Base-by-base conservation (phyloP, 2,888 invertebrate species). In the Pelosia muscerda region DNA sequence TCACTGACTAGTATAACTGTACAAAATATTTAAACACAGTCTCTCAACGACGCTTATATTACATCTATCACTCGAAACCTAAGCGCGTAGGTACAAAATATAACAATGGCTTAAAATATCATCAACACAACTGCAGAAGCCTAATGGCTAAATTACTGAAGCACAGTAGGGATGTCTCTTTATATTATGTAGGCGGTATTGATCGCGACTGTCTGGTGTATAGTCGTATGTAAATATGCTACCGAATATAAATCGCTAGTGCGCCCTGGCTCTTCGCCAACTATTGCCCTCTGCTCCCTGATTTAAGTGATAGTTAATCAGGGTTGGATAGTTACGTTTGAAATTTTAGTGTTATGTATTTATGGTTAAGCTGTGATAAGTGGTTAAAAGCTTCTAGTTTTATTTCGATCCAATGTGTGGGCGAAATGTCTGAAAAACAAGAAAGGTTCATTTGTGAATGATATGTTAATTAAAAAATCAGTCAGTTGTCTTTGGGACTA, bases 211-310 rank as follows among this genome's bases (percentile, higher is more conserved):
- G 77, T 86, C n/a, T 71, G 68, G 67, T 81, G 76, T 86, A 63
- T 38, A 25, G 55, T 38, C 9, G 63, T 56, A 85, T 88, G 86
- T 83, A 86, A 86, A 87, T 88, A 85, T 82, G 83, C 78, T 76
- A 68, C 78, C 73, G 78, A 78, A 84, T 85, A 91, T 91, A 90
- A 91, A 92, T 91, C 90, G 87, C 74, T 75, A 80, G 87, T 78
- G 88, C 88, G 79, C 83, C 67, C 86, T 92, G 93, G 93, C 90
- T 59, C 54, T 34, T 63, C 26, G 90, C 92, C 92, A 92, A 86
- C 74, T 73, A 72, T 65, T 58, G 66, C 75, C 71, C 70, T 71
- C 73, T 69, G 75, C 66, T 72, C 71, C 83, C 83, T 88, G 87
- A 88, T 87, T 83, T 85, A 83, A 76, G 82, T 82, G 79, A 79